These are phyloP conservation scores for Loxodonta africana DNA, from an alignment of 2,113 vertebrate genomes.

Conservation along the genomic window DNA sequence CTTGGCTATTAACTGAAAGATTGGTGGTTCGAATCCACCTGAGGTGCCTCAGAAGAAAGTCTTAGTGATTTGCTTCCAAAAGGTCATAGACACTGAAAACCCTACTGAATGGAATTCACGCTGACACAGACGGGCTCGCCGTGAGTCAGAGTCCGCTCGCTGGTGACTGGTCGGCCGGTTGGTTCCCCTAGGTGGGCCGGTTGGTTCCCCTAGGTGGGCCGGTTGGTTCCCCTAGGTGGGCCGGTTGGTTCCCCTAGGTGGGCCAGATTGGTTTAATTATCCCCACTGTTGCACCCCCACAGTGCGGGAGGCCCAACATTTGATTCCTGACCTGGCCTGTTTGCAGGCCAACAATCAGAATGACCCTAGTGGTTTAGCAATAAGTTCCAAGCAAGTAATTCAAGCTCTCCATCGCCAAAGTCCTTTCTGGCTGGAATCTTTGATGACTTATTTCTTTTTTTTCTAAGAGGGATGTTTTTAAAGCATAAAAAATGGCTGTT, in stretches of 20 bases:
- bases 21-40: not conserved
- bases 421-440: not conserved
- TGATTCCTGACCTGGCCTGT: not conserved
- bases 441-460: not conserved
- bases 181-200: not conserved
- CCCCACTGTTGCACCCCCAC: fast-evolving
- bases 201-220: not conserved
- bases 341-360: not conserved
- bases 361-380: not conserved
- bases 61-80: too few relatives aligned
- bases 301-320: not conserved
- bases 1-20: not conserved
- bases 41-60: not conserved
- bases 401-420: not conserved
- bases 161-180: too few relatives aligned
- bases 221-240: not conserved
- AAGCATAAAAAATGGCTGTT: not conserved
- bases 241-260: not conserved
- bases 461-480: not conserved
- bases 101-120: too few relatives aligned
- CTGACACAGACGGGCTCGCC: not conserved
- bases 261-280: not conserved
- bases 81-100: too few relatives aligned
- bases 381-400: not conserved
- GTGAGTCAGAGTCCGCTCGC: not conserved